These are phyloP conservation scores for Eurois occulta DNA, from an alignment of 2,888 invertebrate species.

Conservation along the genomic window DNA sequence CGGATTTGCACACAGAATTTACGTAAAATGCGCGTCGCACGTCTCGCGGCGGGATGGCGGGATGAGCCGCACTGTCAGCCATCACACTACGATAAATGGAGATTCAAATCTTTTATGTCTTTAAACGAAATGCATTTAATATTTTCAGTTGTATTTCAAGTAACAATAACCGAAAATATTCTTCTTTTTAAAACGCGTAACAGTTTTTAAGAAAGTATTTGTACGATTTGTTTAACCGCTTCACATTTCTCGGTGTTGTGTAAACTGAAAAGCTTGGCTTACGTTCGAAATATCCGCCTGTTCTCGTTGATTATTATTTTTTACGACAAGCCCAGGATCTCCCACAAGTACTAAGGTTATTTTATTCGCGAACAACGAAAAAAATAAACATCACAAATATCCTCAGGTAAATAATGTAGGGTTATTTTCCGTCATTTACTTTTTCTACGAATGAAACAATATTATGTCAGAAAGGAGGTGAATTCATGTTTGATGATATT, in stretches of 20 bases:
- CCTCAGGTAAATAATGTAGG: not conserved
- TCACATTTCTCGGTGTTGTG: conserved; percentile 5
- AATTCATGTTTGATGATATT: not conserved
- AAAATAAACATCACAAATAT: conserved; percentile 11
- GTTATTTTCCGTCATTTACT: conserved; percentile 3
- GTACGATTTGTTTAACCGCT: conserved; percentile 9
- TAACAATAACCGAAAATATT: conserved; percentile 6
- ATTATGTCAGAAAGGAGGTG: too few relatives aligned
- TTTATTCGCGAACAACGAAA: not conserved
- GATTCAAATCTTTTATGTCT: conserved; percentile 47
- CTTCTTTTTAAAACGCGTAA: not conserved
- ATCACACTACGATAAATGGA: conserved; percentile 55
- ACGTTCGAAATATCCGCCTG: not conserved
- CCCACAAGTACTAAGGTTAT: not conserved
- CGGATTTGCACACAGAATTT: conserved; percentile 58
- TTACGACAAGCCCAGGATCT: conserved; percentile 9
- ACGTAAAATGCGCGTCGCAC: conserved; percentile 45
- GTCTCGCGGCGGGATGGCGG: conserved; percentile 9
- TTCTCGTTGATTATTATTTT: conserved; percentile 14
- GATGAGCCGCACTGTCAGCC: conserved; percentile 51
- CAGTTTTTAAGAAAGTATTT: conserved; percentile 1
- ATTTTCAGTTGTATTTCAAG: conserved; percentile 17
- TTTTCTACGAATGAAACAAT: conserved; percentile 6
- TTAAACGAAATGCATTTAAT: conserved; percentile 47
- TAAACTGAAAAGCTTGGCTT: conserved; percentile 1